Base-by-base conservation (phyloP, 2,888 invertebrate species). In the Nebria brevicollis region DNA sequence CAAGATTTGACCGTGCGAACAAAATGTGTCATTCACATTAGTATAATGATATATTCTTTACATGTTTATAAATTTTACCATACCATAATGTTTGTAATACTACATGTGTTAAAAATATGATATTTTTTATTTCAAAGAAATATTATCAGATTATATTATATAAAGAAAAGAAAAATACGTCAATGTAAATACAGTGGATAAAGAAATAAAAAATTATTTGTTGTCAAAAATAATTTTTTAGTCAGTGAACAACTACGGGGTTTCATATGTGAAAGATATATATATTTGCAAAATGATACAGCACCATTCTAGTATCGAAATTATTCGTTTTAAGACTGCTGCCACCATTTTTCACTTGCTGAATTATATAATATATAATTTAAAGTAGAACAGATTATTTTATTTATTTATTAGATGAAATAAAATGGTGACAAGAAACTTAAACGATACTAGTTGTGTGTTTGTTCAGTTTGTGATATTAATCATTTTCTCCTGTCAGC, bases 81-180 rank as follows among this genome's bases (percentile, higher is more conserved):
- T 54, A 54, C 54, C 54, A 75, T 80, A 43, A 72, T 80, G 64
- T 75, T 80, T 80, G 80, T 80, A 80, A 80, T 80, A 80, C 80
- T 80, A 80, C 80, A 80, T 80, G 80, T 80, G 75, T 75, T 75
- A 80, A 25, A 70, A 78, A 78, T 78, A 78, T 73, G 74, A 78
- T 80, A 80, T 75, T 80, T 80, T 80, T 80, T 80, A 80, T 80
- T 80, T 80, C 66, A 80, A 80, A 80, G 54, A 80, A 54, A 80
- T 75, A 73, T 54, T 54, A 54, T 54, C 54, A 54, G 54, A 54
- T 54, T 54, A 54, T 54, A 54, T 54, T 54, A 54, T 54, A 54
- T 54, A 73, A 43, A 73, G 43, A 42, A 64, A 75, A 70, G 75
- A 70, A 80, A 75, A 75, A 80, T 75, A 75, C 74, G 73, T 80